Evolutionary conservation across 2,113 vertebrate species (phyloP).

Genomic region (Syrmaticus mikado): DNA sequence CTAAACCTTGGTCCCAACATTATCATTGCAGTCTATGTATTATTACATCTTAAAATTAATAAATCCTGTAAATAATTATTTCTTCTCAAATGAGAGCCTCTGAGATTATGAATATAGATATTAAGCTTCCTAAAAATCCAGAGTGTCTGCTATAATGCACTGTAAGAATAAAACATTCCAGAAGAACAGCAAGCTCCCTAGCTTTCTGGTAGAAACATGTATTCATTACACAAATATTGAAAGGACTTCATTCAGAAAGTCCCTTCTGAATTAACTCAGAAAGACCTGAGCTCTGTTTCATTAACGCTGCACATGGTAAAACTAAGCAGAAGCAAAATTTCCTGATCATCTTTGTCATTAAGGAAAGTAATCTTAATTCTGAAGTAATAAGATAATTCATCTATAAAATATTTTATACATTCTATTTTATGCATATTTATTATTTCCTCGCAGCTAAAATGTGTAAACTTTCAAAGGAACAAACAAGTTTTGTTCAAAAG

Average conservation of each 20-base stretch:
- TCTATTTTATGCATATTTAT: background rate
- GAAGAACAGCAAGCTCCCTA: background rate
- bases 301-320: background rate
- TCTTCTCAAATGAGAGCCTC: background rate
- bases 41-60: background rate
- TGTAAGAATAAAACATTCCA: background rate
- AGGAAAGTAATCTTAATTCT: conserved; percentile 4
- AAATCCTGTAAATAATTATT: background rate
- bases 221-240: background rate
- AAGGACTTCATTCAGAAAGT: background rate
- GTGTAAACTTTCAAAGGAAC: background rate
- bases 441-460: background rate
- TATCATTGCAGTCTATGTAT: background rate
- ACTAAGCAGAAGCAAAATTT: background rate
- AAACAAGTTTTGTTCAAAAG: background rate
- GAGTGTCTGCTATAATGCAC: background rate
- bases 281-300: background rate
- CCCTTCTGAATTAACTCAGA: background rate
- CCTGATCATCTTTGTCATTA: background rate
- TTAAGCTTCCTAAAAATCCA: background rate
- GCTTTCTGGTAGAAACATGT: background rate
- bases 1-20: background rate
- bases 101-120: background rate
- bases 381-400: background rate
- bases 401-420: background rate